phyloP scores from a whole-genome alignment of 2,797 vertebrate genomes.

The Poeciliopsis infans region DNA sequence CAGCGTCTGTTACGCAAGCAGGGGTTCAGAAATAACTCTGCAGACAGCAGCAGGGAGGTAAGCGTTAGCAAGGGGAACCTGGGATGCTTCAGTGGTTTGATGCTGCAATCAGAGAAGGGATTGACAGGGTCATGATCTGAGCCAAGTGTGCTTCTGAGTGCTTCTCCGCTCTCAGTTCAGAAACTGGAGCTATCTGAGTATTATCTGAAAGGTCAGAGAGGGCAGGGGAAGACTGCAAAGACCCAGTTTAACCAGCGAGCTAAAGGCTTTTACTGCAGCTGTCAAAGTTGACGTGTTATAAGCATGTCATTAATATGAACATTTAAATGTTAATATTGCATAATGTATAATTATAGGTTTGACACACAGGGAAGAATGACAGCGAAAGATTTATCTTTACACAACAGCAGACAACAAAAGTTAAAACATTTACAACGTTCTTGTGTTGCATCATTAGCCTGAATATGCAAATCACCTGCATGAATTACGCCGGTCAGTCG shows the following conservation, averaged over 20 bases:
- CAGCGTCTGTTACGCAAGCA: slow-evolving; percentile 45
- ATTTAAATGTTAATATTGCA: too few relatives aligned
- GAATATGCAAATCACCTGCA: too few relatives aligned
- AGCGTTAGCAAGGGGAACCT: slow-evolving; percentile 26
- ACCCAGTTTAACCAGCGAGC: slow-evolving; percentile 2
- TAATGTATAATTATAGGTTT: too few relatives aligned
- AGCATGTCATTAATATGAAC: too few relatives aligned
- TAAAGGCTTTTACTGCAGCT: not conserved
- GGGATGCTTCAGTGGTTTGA: slow-evolving; percentile 33
- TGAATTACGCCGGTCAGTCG: too few relatives aligned
- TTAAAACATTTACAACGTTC: too few relatives aligned
- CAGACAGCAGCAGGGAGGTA: slow-evolving; percentile 38
- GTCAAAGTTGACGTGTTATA: too few relatives aligned
- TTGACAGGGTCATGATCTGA: slow-evolving; percentile 54
- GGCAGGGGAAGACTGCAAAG: not conserved
- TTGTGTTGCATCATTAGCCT: too few relatives aligned
- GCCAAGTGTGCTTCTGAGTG: slow-evolving; percentile 7
- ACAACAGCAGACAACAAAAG: too few relatives aligned
- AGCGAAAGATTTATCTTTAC: too few relatives aligned
- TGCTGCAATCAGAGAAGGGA: slow-evolving; percentile 57
- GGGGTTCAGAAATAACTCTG: slow-evolving; percentile 39
- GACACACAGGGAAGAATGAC: too few relatives aligned
- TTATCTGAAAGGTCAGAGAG: slow-evolving; percentile 8
- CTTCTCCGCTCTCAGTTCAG: slow-evolving; percentile 22
- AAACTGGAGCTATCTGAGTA: slow-evolving; percentile 10